Evolutionary conservation across 2,113 vertebrate species (phyloP).

Genomic region (Rhinolophus sinicus): DNA sequence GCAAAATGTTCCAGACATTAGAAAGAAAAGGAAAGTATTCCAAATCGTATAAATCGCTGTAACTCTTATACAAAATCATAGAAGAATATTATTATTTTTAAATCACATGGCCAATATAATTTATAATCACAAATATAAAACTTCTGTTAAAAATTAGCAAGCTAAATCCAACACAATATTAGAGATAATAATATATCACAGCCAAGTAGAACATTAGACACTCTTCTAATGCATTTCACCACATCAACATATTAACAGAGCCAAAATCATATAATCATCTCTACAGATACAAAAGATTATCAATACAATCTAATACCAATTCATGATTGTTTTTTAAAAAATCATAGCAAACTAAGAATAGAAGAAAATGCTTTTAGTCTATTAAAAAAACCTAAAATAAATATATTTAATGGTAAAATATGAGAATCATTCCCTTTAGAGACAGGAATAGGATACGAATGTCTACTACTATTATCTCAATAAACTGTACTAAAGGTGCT

Average conservation of each 20-base stretch:
- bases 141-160: constrained; percentile 11
- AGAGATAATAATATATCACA: not conserved
- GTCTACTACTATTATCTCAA: not conserved
- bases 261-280: not conserved
- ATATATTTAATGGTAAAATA: constrained; percentile 22
- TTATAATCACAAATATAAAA: not conserved
- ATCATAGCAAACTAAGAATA: not conserved
- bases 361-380: not conserved
- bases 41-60: not conserved
- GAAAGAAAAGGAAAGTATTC: not conserved
- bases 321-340: not conserved
- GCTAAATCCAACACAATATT: not conserved
- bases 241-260: not conserved
- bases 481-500: not conserved
- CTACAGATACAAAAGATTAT: not conserved
- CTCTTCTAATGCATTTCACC: not conserved
- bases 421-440: not conserved
- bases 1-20: not conserved
- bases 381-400: not conserved
- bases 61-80: not conserved
- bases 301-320: not conserved
- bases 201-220: not conserved
- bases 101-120: not conserved
- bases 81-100: not conserved
- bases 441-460: not conserved